Base-by-base conservation (phyloP, 2,888 invertebrate species). In the Phalera bucephala region DNA sequence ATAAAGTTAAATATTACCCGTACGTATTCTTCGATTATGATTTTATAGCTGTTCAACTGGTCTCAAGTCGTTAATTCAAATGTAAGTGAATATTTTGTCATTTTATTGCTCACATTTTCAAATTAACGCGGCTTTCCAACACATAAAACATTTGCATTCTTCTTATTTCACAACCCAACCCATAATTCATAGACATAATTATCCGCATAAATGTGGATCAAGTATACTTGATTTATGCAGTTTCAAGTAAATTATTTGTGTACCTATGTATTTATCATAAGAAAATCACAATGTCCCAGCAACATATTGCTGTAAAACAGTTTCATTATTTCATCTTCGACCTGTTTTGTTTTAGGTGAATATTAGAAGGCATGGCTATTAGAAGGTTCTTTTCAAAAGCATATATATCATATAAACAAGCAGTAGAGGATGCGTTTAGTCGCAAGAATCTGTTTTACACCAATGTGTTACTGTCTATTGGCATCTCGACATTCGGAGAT, bases 401-500 rank as follows among this genome's bases (percentile, higher is more conserved):
- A 25, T 70, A 65, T 45, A 78, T 27, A 72, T 55, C 52, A 27
- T 79, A 68, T 49, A 68, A 60, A 58, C 49, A 61, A 37, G 71
- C 66, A 17, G 9, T 60, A 34, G 50, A 67, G 36, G 45, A 62
- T 45, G 92, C 92, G 22, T 94, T 94, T 63, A 89, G 82, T 61
- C 75, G 80, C 22, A 94, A 92, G 72, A 93, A 94, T 81, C 86
- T 96, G 45, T 84, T 96, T 33, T 89, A 93, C 51, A 97, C 97
- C 29, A 97, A 97, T 84, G 91, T 96, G 3, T 89, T 92, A 15
- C 91, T 97, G 55, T 96, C 96, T 0, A 84, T 94, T 39, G 81
- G 91, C 0, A 91, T 97, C 29, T 96, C 96, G n/a, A 92, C 92
- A 0, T 55, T 91, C 5, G 97, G 97, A 10, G 97, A 97, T 71